Evolutionary conservation across 2,113 vertebrate species (phyloP).

Genomic region (Amphiprion percula): DNA sequence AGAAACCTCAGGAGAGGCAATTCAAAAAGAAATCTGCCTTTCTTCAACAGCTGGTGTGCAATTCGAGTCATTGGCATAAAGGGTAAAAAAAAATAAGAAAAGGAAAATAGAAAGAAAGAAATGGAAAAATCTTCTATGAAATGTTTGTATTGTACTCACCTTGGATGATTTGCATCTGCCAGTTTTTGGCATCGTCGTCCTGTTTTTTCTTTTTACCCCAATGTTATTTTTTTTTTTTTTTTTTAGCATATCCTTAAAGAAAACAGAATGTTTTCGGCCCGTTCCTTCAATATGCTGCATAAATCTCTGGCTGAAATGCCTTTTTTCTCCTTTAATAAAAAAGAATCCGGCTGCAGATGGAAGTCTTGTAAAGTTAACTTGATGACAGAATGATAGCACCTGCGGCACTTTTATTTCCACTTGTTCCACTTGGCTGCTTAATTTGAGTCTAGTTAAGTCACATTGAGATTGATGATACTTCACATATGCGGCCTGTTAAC

Average conservation of each 20-base stretch:
- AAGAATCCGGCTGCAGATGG: not conserved
- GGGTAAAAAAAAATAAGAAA: not conserved
- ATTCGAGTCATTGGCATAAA: not conserved
- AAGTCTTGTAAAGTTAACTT: not conserved
- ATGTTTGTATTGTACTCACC: not conserved
- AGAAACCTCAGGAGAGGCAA: not conserved
- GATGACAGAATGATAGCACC: not conserved
- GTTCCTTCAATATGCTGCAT: not conserved
- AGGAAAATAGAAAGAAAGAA: not conserved
- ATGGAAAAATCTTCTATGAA: not conserved
- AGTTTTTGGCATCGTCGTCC: not conserved
- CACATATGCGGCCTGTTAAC: constrained; percentile 4
- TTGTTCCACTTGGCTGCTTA: constrained; percentile 3
- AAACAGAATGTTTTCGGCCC: not conserved
- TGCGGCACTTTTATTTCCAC: constrained; percentile 16
- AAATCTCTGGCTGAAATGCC: not conserved
- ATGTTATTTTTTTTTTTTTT: constrained; percentile 13
- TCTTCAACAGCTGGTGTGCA: not conserved
- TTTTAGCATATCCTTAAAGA: constrained; percentile 19
- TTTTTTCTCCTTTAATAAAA: not conserved
- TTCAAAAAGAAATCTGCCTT: not conserved
- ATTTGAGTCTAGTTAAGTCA: constrained; percentile 4
- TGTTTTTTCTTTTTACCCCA: not conserved
- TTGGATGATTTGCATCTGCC: not conserved
- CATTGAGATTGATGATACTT: constrained; percentile 28